phyloP scores from a whole-genome alignment of 1,140 invertebrate species.

The Wiebesia pumilae region DNA sequence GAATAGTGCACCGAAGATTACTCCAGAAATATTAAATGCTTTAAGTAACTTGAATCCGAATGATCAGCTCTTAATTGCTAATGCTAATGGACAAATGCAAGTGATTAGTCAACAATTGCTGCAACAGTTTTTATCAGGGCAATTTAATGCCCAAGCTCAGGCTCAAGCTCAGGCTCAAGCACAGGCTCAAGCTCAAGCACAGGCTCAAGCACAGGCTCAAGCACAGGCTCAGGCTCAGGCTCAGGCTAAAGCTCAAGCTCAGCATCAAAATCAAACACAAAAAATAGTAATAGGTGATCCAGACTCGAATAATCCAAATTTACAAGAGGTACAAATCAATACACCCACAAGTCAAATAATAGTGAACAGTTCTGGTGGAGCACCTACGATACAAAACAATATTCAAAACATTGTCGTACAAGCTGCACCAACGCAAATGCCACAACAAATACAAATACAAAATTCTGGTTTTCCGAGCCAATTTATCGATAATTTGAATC shows the following conservation, averaged over 20 bases:
- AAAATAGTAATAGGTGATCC: constrained; percentile 73
- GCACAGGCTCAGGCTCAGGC: constrained; percentile 53
- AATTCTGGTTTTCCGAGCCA: constrained; percentile 72
- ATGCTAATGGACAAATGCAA: constrained; percentile 74
- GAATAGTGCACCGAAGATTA: constrained; percentile 72
- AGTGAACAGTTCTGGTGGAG: constrained; percentile 73
- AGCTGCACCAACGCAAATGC: constrained; percentile 71
- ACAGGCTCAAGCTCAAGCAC: constrained; percentile 54
- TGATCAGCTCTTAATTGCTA: constrained; percentile 71
- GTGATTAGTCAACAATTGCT: constrained; percentile 72
- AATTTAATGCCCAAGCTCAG: constrained; percentile 62
- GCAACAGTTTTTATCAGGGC: constrained; percentile 71
- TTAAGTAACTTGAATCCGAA: constrained; percentile 73
- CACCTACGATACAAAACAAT: constrained; percentile 74
- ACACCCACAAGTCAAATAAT: constrained; percentile 75
- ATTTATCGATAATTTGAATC: constrained; percentile 74
- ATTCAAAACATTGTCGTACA: constrained; percentile 74
- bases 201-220: constrained; percentile 55
- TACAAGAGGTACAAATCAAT: constrained; percentile 73
- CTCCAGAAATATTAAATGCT: constrained; percentile 72
- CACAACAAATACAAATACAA: constrained; percentile 73
- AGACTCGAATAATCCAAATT: constrained; percentile 67
- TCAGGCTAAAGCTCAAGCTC: constrained; percentile 54
- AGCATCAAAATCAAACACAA: constrained; percentile 68
- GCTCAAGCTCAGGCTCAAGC: constrained; percentile 47